phyloP scores from a whole-genome alignment of 2,888 invertebrate genomes.

The Troglohyphantes excavatus region DNA sequence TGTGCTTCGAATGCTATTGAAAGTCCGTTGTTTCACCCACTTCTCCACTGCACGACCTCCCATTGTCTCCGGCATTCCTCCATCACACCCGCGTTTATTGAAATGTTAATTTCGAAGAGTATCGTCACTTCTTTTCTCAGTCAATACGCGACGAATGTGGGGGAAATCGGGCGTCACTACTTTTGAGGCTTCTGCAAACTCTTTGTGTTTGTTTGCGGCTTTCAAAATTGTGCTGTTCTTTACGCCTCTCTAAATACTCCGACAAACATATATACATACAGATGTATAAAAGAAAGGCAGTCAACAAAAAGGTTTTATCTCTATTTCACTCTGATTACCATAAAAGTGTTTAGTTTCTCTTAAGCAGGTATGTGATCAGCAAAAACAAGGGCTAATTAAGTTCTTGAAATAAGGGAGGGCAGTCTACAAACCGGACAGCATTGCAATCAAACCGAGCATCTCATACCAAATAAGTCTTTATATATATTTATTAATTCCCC shows the following conservation, averaged over 20 bases:
- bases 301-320: too few species aligned
- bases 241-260: not conserved
- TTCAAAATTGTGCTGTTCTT: not conserved
- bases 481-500: too few species aligned
- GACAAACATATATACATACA: not conserved
- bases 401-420: too few species aligned
- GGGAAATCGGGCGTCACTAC: constrained; percentile 3
- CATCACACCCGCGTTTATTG: constrained; percentile 53
- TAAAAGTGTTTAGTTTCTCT: not conserved
- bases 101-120: constrained; percentile 26
- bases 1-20: not conserved
- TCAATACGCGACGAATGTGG: not conserved
- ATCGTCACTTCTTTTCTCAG: not conserved
- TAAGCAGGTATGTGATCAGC: too few species aligned
- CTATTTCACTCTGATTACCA: too few species aligned
- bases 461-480: too few species aligned
- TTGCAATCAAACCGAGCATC: too few species aligned
- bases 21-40: constrained; percentile 1
- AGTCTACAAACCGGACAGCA: too few species aligned
- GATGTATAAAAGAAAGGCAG: too few species aligned
- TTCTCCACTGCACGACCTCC: not conserved
- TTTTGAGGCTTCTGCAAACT: not conserved
- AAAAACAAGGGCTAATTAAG: too few species aligned
- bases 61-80: constrained; percentile 19
- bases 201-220: not conserved